Evolutionary conservation across 2,888 invertebrate genomes (phyloP).

Genomic region (Seira ritae): DNA sequence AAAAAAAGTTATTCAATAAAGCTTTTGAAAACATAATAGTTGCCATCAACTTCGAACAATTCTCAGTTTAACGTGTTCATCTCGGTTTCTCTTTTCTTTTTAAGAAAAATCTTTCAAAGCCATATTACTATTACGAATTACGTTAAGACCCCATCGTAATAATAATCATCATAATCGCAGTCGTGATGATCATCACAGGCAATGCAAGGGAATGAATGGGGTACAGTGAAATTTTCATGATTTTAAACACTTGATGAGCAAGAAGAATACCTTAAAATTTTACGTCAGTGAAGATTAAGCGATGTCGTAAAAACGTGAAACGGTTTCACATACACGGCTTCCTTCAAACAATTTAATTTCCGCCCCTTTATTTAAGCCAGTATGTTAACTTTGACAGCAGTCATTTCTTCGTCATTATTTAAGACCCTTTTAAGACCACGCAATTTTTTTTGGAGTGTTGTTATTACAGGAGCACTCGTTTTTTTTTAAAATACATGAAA

Average conservation of each 20-base stretch:
- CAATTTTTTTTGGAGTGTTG: no score
- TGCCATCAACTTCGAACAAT: no score
- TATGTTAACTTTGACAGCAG: neutral
- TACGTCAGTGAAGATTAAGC: neutral
- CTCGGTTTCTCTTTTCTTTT: no score
- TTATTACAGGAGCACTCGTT: no score
- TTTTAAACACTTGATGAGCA: conserved; percentile 22
- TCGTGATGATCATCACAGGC: neutral
- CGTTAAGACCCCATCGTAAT: neutral
- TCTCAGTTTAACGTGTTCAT: no score
- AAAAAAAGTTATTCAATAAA: neutral
- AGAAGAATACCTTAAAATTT: conserved; percentile 7
- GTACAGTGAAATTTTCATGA: neutral
- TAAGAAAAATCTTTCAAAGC: no score
- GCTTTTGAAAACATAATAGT: neutral
- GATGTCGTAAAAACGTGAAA: neutral
- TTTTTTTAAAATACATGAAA: no score
- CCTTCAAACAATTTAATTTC: neutral
- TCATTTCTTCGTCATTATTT: neutral
- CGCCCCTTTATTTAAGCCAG: no score
- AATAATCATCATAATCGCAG: neutral
- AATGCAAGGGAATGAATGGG: neutral
- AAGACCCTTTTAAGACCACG: neutral
- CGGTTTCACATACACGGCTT: neutral
- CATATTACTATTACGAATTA: no score